These are phyloP conservation scores for Clupea harengus DNA, from an alignment of 2,113 vertebrate genomes.

Conservation along the genomic window DNA sequence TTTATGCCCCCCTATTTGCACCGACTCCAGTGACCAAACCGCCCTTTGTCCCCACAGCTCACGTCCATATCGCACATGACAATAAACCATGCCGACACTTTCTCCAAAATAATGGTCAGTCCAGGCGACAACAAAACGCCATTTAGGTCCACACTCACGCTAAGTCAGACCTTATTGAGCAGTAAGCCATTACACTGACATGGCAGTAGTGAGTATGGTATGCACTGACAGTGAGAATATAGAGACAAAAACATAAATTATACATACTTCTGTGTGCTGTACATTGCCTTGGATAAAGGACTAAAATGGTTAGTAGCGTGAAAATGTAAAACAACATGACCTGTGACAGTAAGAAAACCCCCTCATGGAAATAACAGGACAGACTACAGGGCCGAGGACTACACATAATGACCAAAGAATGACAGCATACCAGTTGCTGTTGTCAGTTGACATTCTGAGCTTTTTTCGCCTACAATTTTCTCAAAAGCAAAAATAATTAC, in stretches of 20 bases:
- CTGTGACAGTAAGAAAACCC: neutral
- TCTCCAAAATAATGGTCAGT: neutral
- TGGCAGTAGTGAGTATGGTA: neutral
- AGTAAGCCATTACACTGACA: neutral
- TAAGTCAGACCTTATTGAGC: neutral
- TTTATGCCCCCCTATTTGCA: constrained; percentile 19
- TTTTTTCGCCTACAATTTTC: neutral
- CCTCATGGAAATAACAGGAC: neutral
- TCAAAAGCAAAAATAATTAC: constrained; percentile 4
- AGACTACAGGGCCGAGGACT: neutral
- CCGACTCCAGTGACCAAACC: neutral
- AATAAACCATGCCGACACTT: neutral
- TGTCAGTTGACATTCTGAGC: neutral
- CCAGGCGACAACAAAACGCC: neutral
- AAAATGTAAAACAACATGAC: neutral
- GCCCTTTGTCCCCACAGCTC: neutral
- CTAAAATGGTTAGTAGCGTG: too few species aligned
- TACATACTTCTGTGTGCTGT: neutral
- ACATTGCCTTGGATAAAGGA: too few species aligned
- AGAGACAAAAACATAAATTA: neutral
- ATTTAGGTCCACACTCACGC: neutral
- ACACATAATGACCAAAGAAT: neutral
- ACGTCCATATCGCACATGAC: neutral
- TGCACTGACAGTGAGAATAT: neutral
- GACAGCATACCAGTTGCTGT: constrained; percentile 1